Evolutionary conservation across 2,888 invertebrate species (phyloP).

Genomic region (Girardia tigrina): DNA sequence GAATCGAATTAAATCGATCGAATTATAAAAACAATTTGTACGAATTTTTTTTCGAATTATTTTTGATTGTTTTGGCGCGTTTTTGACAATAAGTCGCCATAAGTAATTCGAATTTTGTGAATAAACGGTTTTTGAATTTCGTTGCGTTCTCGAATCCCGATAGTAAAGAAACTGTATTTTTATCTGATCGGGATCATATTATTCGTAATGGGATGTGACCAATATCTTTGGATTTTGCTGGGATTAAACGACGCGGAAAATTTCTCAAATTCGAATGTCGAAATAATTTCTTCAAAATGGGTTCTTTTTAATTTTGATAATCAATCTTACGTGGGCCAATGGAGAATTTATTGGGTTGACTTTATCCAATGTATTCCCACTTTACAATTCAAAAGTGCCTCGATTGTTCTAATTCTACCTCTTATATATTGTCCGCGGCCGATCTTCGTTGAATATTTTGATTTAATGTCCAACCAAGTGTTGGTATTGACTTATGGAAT

Average conservation of each 20-base stretch:
- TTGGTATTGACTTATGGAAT: not conserved
- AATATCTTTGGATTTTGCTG: not conserved
- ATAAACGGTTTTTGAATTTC: too few relatives aligned
- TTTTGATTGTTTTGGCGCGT: too few relatives aligned
- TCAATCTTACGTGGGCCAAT: not conserved
- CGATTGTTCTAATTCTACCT: conserved; percentile 9
- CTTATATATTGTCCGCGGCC: not conserved
- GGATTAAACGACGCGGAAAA: not conserved
- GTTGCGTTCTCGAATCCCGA: too few relatives aligned
- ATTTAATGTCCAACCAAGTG: conserved; percentile 20
- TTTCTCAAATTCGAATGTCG: not conserved
- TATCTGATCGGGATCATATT: not conserved
- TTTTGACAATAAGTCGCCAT: too few relatives aligned
- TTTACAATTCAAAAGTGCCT: conserved; percentile 19
- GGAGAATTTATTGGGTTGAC: conserved; percentile 5
- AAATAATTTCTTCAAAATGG: not conserved
- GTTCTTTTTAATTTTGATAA: not conserved
- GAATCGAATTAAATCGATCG: too few relatives aligned
- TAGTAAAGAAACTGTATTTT: not conserved
- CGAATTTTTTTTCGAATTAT: too few relatives aligned
- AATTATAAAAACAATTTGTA: too few relatives aligned
- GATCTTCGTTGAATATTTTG: conserved; percentile 10
- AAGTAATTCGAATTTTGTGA: too few relatives aligned
- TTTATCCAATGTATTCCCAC: conserved; percentile 19
- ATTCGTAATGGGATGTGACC: not conserved